A percentile compares a stretch with the other conserved stretches of the same genome.
These are phyloP conservation scores for Chironomus striatipennis DNA, from an alignment of 1,140 invertebrate species.

Conservation along the genomic window DNA sequence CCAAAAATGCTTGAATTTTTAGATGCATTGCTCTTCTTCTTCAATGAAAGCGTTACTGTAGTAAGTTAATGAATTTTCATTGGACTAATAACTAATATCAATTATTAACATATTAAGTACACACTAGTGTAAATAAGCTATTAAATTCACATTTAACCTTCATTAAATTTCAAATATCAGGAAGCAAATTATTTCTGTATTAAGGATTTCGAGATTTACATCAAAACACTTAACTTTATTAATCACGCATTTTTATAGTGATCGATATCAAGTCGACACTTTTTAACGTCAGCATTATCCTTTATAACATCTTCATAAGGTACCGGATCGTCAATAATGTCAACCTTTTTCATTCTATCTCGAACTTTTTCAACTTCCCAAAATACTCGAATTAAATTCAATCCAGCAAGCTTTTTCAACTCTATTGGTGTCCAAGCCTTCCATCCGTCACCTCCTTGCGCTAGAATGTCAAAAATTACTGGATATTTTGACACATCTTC, in stretches of 20 bases:
- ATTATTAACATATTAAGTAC: too few species aligned
- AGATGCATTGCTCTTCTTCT: too few species aligned
- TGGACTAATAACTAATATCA: too few species aligned
- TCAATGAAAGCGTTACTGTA: too few species aligned
- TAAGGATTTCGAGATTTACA: too few species aligned
- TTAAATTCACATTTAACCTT: too few species aligned
- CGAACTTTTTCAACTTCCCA: conserved; percentile 67
- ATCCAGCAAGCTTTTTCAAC: conserved; percentile 75
- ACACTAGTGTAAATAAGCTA: too few species aligned
- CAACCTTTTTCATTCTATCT: conserved; percentile 67
- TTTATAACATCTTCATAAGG: conserved; percentile 26
- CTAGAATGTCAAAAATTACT: conserved; percentile 61
- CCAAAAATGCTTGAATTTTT: too few species aligned
- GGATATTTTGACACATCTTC: conserved; percentile 89
- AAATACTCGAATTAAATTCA: conserved; percentile 79
- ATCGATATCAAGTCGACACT: background rate
- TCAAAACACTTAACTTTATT: too few species aligned
- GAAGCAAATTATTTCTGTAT: too few species aligned
- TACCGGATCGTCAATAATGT: conserved; percentile 39
- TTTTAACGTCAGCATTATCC: conserved; percentile 19
- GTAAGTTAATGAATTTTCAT: too few species aligned
- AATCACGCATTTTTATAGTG: background rate
- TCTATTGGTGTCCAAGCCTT: conserved; percentile 67
- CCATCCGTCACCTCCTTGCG: conserved; percentile 53
- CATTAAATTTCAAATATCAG: too few species aligned